Conservation (phyloP, 2,113 vertebrate genomes). For the Sphaerodactylus townsendi region DNA sequence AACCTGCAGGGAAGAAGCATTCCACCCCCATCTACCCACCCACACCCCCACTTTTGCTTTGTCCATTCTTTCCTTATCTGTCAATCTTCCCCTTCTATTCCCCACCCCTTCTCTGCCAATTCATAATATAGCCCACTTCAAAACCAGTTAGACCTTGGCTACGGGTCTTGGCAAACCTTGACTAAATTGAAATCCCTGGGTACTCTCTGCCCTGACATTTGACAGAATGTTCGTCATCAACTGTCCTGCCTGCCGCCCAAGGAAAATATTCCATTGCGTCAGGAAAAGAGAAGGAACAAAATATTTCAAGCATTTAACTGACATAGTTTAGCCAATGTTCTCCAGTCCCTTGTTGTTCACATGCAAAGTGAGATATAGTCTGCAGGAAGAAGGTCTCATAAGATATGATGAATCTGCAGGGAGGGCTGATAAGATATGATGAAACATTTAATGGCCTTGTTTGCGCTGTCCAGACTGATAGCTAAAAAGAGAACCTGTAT, state of each 20-base stretch:
- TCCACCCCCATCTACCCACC: too few species aligned
- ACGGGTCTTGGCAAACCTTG: background rate
- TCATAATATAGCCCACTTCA: background rate
- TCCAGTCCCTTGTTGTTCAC: slow-evolving; percentile 43
- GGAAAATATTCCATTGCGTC: slow-evolving; percentile 14
- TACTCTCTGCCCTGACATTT: background rate
- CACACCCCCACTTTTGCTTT: too few species aligned
- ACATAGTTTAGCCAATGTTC: slow-evolving; percentile 37
- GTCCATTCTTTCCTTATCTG: too few species aligned
- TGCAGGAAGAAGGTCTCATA: slow-evolving; percentile 53
- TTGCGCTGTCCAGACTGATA: slow-evolving; percentile 61
- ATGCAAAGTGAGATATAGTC: slow-evolving; percentile 60
- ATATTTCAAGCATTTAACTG: slow-evolving; percentile 37
- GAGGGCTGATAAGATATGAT: slow-evolving; percentile 62
- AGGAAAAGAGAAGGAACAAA: slow-evolving; percentile 14
- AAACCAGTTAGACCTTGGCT: background rate
- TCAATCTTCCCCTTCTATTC: too few species aligned
- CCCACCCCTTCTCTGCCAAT: too few species aligned
- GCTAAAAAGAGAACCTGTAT: slow-evolving; percentile 57
- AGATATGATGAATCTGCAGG: slow-evolving; percentile 68
- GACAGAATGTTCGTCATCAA: slow-evolving; percentile 21
- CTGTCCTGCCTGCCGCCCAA: background rate
- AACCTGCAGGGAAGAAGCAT: too few species aligned
- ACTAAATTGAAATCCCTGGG: background rate
- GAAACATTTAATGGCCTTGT: slow-evolving; percentile 62